A percentile compares a stretch with the other conserved stretches of the same genome.
Evolutionary conservation across 2,888 invertebrate species (phyloP).

Genomic region (Harpalus rufipes): DNA sequence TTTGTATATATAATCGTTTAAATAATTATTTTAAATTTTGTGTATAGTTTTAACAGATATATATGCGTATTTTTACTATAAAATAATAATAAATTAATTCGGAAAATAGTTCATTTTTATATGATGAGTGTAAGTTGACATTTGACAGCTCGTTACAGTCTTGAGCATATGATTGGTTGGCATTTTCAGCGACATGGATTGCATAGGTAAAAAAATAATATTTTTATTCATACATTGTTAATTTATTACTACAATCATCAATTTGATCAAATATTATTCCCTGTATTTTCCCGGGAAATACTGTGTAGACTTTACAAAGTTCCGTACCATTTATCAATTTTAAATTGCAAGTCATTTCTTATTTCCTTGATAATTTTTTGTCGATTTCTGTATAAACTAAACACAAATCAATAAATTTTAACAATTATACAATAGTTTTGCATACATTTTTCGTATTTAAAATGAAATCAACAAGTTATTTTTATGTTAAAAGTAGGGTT

Average conservation of each 20-base stretch:
- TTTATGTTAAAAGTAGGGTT: constrained; percentile 59
- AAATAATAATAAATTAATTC: background rate
- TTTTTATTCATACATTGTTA: constrained; percentile 26
- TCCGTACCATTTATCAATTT: constrained; percentile 14
- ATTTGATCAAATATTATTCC: background rate
- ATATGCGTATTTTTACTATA: background rate
- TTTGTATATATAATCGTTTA: too few relatives aligned
- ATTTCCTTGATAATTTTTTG: background rate
- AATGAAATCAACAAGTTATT: constrained; percentile 59
- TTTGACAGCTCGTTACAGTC: constrained; percentile 48
- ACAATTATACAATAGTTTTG: constrained; percentile 11
- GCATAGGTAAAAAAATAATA: constrained; percentile 59
- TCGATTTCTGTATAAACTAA: constrained; percentile 25
- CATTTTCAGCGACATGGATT: constrained; percentile 63
- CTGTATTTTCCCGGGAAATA: background rate
- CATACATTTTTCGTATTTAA: background rate
- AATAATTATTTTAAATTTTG: background rate
- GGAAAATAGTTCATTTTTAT: constrained; percentile 5
- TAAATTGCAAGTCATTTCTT: constrained; percentile 65
- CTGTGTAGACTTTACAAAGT: background rate
- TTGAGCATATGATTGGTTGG: constrained; percentile 61
- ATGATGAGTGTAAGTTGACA: constrained; percentile 55
- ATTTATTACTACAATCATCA: background rate
- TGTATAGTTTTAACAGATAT: background rate
- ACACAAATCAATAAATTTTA: background rate